These are phyloP conservation scores for Ammodytes dubius DNA, from an alignment of 2,113 vertebrate species.

Conservation along the genomic window DNA sequence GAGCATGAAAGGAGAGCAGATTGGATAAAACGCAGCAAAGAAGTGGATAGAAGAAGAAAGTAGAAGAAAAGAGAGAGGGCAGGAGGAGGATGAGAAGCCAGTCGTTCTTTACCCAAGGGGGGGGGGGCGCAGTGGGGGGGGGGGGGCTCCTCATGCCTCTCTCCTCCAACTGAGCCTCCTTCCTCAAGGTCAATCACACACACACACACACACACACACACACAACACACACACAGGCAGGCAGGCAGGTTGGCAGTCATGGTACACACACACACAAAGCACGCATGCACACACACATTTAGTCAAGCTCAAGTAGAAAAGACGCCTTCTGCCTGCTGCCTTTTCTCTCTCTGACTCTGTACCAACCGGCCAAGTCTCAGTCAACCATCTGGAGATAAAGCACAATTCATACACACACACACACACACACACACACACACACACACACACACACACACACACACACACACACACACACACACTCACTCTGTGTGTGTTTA, in stretches of 20 bases:
- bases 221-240: conserved; percentile 28
- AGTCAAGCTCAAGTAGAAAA: conserved; percentile 71
- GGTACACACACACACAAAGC: conserved; percentile 34
- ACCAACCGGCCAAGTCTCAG: conserved; percentile 75
- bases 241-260: conserved; percentile 44
- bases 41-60: conserved; percentile 1
- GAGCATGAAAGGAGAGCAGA: background rate
- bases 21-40: background rate
- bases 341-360: conserved; percentile 74
- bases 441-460: conserved; percentile 37
- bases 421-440: conserved; percentile 49
- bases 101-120: conserved; percentile 70
- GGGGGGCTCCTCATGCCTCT: conserved; percentile 69
- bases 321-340: conserved; percentile 68
- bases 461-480: conserved; percentile 35
- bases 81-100: conserved; percentile 69
- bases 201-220: conserved; percentile 41
- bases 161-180: conserved; percentile 79
- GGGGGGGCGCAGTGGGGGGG: conserved; percentile 63
- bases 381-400: conserved; percentile 80
- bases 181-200: conserved; percentile 83
- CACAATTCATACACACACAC: conserved; percentile 65
- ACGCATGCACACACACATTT: conserved; percentile 59
- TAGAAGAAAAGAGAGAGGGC: conserved; percentile 49
- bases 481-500: conserved; percentile 70